Base-by-base conservation (phyloP, 2,113 vertebrate genomes). In the Calidris pygmaea region DNA sequence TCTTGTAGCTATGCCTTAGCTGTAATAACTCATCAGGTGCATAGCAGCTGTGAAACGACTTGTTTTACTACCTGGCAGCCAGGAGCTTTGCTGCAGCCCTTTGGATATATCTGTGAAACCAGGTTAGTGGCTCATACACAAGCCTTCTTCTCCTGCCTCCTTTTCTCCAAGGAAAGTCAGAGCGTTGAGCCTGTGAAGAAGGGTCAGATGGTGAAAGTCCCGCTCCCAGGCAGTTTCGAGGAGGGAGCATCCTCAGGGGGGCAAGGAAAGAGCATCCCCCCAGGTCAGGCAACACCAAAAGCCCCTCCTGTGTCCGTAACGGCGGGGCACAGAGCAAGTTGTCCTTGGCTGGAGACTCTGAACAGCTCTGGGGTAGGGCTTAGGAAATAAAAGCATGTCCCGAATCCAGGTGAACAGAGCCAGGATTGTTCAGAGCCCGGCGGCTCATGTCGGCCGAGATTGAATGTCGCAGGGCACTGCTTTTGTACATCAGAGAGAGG, bases 341-440 rank as follows among this genome's bases (percentile, higher is more conserved):
- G 67, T 21, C 29, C 37, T 34, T 0, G 0, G 43, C 29, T 56
- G 70, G 77, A 45, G 45, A 8, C 23, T 58, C 70, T 22, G 21
- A 39, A 2, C 58, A 70, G 37, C 3, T 2, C 78, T 21, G 67
- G 62, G 45, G 67, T 8, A 26, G 37, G 24, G 45, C 43, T 43
- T 67, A 27, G 74, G 81, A 29, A 70, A 86, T 59, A 37, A 59
- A 72, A 78, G 6, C 65, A 5, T 9, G 18, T 87, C 80, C 86
- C 5, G 26, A 63, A 72, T 34, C 39, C 53, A n/a, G 66, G 72
- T 12, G n/a, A 96, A 97, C 93, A 97, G 94, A 96, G 87, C 39
- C 0, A 0, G 73, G 88, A 96, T 96, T 96, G 94, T 93, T 96
- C 87, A 9, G 34, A 71, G 70, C 58, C 68, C 0, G 0, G 73